Conservation (phyloP, 2,797 vertebrate genomes). For the Brachymystax lenok region DNA sequence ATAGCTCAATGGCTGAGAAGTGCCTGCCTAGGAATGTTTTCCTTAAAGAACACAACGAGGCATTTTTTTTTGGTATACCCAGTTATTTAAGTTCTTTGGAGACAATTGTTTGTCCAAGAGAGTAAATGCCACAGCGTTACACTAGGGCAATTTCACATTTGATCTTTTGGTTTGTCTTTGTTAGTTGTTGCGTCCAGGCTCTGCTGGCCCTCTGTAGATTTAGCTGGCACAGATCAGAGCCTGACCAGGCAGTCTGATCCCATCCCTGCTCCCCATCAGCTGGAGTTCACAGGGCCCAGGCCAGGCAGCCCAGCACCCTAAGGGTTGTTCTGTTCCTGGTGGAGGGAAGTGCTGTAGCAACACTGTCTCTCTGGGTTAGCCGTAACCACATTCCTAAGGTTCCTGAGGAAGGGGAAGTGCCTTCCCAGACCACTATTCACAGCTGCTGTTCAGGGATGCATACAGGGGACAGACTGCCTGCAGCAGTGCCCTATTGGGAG, state of each 20-base stretch:
- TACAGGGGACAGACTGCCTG: conserved; percentile 18
- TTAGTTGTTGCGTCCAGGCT: background rate
- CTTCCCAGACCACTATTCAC: conserved; percentile 47
- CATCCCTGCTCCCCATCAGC: background rate
- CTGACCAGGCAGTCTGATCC: background rate
- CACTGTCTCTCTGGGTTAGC: conserved; percentile 55
- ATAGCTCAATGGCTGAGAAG: background rate
- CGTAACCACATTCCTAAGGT: conserved; percentile 58
- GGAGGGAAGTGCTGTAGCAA: conserved; percentile 32
- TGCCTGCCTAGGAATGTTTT: background rate
- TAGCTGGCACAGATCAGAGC: background rate
- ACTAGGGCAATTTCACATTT: background rate
- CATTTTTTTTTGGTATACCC: background rate
- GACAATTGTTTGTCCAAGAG: background rate
- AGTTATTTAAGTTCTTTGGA: background rate
- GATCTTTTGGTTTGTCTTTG: background rate
- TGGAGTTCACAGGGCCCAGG: background rate
- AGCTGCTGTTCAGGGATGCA: conserved; percentile 29
- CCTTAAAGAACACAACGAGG: background rate
- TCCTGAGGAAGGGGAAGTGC: conserved; percentile 64
- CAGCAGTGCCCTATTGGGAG: background rate
- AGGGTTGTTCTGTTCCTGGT: background rate
- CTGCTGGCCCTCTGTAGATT: background rate
- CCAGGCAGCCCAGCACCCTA: background rate
- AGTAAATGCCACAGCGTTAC: background rate